These are phyloP conservation scores for Protonemura montana DNA, from an alignment of 2,888 invertebrate species.

Conservation along the genomic window DNA sequence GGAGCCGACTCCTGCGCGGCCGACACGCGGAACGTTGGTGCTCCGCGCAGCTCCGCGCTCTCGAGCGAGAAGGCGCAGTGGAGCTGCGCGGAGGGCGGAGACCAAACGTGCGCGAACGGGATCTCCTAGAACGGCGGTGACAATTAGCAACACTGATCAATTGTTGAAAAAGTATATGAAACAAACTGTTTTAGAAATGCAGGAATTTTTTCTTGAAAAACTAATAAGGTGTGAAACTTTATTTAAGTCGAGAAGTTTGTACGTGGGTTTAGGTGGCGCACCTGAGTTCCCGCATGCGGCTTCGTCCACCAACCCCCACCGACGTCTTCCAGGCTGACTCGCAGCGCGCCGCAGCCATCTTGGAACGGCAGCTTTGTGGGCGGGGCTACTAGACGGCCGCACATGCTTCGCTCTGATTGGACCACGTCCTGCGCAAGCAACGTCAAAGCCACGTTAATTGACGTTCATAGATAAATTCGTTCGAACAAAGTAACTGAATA, in stretches of 20 bases:
- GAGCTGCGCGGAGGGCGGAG: constrained; percentile 78
- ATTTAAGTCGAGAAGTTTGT: no score
- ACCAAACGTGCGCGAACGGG: constrained; percentile 89
- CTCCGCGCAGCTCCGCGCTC: constrained; percentile 71
- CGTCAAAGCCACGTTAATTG: no score
- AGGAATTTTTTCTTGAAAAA: no score
- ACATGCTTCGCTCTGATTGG: constrained; percentile 65
- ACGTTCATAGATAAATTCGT: no score
- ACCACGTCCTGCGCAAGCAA: no score
- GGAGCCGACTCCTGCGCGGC: constrained; percentile 78
- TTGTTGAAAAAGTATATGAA: constrained; percentile 23
- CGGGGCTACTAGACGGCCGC: constrained; percentile 87
- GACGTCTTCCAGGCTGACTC: constrained; percentile 86
- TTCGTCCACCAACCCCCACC: constrained; percentile 89
- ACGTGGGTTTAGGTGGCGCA: constrained; percentile 52
- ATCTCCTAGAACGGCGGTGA: constrained; percentile 69
- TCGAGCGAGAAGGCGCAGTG: constrained; percentile 85
- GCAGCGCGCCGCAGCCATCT: constrained; percentile 87
- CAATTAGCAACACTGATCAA: no score
- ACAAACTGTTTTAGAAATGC: no score
- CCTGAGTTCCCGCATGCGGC: constrained; percentile 78
- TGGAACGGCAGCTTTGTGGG: constrained; percentile 87
- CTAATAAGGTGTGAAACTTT: not conserved
- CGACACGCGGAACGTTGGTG: constrained; percentile 73
- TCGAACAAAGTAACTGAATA: no score